These are phyloP conservation scores for Tiphia femorata DNA, from an alignment of 2,888 invertebrate genomes.

Conservation along the genomic window DNA sequence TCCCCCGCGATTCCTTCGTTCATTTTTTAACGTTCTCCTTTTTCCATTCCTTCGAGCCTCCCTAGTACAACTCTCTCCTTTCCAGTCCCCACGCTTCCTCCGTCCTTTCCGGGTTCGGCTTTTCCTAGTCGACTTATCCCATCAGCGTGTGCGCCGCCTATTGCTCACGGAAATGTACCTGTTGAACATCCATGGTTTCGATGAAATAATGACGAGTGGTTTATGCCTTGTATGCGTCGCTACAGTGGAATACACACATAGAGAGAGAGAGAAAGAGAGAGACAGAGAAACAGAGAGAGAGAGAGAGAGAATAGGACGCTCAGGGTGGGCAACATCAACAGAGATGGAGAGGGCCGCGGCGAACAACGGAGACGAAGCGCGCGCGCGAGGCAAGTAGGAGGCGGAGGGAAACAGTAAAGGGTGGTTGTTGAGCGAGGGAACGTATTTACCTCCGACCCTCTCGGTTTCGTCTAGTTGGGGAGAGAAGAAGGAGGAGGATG, in stretches of 20 bases:
- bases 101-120: conserved; percentile 8
- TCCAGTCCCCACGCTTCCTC: not conserved
- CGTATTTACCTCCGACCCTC: too few relatives aligned
- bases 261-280: not conserved
- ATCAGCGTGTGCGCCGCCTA: conserved; percentile 5
- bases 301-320: too few relatives aligned
- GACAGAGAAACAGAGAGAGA: not conserved
- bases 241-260: not conserved
- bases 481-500: not conserved
- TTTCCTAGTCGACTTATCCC: conserved; percentile 11
- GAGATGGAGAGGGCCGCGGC: too few relatives aligned
- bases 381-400: too few relatives aligned
- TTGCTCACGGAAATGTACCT: conserved; percentile 31
- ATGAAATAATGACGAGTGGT: conserved; percentile 44
- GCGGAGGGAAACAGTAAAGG: too few relatives aligned
- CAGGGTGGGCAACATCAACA: too few relatives aligned
- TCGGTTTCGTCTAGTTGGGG: too few relatives aligned
- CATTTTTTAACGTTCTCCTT: not conserved
- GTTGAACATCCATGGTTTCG: conserved; percentile 40
- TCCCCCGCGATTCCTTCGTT: not conserved
- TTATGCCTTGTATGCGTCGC: conserved; percentile 18
- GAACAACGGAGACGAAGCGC: too few relatives aligned
- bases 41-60: not conserved
- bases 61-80: not conserved
- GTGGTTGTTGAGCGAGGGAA: too few relatives aligned